Percentiles rank a stretch among this genome's conserved stretches.
These are phyloP conservation scores for Rotaria socialis DNA, from an alignment of 2,888 invertebrate species.

Conservation along the genomic window DNA sequence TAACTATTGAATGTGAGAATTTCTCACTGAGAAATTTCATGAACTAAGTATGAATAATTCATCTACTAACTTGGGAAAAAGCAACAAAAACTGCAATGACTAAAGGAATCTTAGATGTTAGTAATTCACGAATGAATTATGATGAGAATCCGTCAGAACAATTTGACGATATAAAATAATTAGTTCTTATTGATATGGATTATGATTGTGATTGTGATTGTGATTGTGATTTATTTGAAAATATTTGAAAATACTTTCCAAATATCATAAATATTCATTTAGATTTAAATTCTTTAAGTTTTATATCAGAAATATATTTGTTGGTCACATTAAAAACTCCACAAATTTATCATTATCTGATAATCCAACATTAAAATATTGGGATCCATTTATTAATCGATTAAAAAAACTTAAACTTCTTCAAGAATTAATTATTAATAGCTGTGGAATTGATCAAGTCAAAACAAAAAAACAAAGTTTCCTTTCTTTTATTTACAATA, in stretches of 20 bases:
- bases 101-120: too few relatives aligned
- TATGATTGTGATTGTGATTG: neutral
- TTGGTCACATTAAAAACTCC: neutral
- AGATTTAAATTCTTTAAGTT: neutral
- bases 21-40: too few relatives aligned
- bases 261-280: neutral
- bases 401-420: neutral
- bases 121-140: neutral
- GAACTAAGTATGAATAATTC: too few relatives aligned
- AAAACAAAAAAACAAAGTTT: neutral
- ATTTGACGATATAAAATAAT: neutral
- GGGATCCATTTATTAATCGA: neutral
- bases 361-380: neutral
- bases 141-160: neutral
- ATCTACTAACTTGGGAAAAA: too few relatives aligned
- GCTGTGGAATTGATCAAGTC: neutral
- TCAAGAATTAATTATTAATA: neutral
- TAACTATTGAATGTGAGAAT: too few relatives aligned
- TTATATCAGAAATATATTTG: neutral
- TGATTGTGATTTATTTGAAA: conserved; percentile 1
- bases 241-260: neutral
- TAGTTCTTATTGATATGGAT: neutral
- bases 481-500: too few relatives aligned
- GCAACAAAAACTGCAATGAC: too few relatives aligned
- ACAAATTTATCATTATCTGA: neutral